Conservation (phyloP, 30 jellyfish, hydroid and myxozoan species). For the Aurelia coerulea region DNA sequence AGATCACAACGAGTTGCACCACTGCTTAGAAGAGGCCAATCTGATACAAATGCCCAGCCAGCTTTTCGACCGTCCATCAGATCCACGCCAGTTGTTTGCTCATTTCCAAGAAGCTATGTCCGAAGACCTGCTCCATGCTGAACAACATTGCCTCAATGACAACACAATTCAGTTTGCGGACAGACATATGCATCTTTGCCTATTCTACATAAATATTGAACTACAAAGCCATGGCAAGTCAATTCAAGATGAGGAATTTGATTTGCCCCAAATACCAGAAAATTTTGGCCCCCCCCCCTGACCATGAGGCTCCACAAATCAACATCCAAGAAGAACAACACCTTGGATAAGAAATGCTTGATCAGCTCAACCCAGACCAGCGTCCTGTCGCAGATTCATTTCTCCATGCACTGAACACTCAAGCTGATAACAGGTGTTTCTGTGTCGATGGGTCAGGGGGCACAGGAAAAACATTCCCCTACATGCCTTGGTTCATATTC, state of each 20-base stretch:
- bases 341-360: slow-evolving; percentile 30
- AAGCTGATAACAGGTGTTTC: slow-evolving; percentile 1
- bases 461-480: slow-evolving; percentile 59
- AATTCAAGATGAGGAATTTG: slow-evolving; percentile 39
- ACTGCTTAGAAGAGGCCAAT: slow-evolving; percentile 22
- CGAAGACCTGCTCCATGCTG: not conserved
- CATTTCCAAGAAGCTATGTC: slow-evolving; percentile 33
- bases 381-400: slow-evolving; percentile 19
- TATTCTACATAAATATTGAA: not conserved
- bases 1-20: slow-evolving; percentile 2
- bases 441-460: slow-evolving; percentile 46
- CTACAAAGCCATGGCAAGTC: slow-evolving; percentile 38
- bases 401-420: slow-evolving; percentile 17
- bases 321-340: slow-evolving; percentile 6
- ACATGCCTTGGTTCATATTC: slow-evolving; percentile 7
- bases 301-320: not conserved
- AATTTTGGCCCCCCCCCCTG: slow-evolving; percentile 10
- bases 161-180: not conserved
- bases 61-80: slow-evolving; percentile 9
- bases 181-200: slow-evolving; percentile 17
- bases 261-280: slow-evolving; percentile 40
- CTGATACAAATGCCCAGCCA: slow-evolving; percentile 26
- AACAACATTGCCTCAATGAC: not conserved
- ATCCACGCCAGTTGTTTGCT: slow-evolving; percentile 11
- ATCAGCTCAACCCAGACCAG: slow-evolving; percentile 28